A percentile compares a stretch with the other conserved stretches of the same genome.
phyloP scores from a whole-genome alignment of 2,888 invertebrate genomes.

The Timema podura region DNA sequence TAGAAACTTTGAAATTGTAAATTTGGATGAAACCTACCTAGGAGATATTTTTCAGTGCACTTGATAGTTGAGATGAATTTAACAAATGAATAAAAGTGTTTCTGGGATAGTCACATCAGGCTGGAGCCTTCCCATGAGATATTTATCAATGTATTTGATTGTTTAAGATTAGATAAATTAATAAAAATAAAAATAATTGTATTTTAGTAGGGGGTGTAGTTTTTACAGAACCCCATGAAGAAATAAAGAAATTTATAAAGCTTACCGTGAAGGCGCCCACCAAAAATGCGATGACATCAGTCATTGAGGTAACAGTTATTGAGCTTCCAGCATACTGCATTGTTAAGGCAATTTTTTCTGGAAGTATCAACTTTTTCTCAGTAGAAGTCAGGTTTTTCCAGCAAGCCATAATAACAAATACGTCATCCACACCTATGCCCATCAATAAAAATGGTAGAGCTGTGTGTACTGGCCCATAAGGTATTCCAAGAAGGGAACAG shows the following conservation, averaged over 20 bases:
- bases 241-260: constrained; percentile 22
- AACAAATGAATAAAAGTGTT: no score
- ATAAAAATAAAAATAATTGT: no score
- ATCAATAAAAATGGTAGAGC: constrained; percentile 76
- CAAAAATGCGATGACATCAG: constrained; percentile 74
- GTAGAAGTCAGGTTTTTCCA: constrained; percentile 61
- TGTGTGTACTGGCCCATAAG: constrained; percentile 78
- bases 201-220: no score
- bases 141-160: no score
- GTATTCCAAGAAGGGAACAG: constrained; percentile 65
- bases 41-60: no score
- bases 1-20: no score
- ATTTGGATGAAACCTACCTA: no score
- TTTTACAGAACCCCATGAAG: no score
- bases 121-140: no score
- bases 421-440: constrained; percentile 76
- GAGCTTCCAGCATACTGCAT: constrained; percentile 78
- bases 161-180: no score
- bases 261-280: constrained; percentile 72
- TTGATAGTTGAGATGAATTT: no score
- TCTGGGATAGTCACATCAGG: no score
- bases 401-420: constrained; percentile 79
- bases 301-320: constrained; percentile 77
- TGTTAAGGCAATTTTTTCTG: constrained; percentile 64
- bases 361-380: constrained; percentile 50